Evolutionary conservation across 2,888 invertebrate species (phyloP).

Genomic region (Leptinotarsa tumamoca): DNA sequence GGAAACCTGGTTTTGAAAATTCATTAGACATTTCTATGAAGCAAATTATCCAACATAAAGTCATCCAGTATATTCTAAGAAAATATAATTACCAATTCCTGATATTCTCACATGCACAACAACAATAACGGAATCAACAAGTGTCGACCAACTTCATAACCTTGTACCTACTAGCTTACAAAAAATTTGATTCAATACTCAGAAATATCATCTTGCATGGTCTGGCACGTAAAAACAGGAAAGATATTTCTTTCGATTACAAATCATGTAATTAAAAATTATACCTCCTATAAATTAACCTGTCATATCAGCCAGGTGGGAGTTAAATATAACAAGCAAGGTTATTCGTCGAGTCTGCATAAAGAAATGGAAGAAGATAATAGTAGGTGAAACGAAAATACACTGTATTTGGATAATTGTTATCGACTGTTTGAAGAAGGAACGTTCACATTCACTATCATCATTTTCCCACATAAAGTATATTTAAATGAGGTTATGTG

Average conservation of each 20-base stretch:
- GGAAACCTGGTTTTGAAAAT: too few species aligned
- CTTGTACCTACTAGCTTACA: not conserved
- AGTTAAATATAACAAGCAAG: slow-evolving; percentile 37
- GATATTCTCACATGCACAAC: too few species aligned
- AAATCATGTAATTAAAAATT: slow-evolving; percentile 28
- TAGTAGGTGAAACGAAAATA: not conserved
- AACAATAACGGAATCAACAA: not conserved
- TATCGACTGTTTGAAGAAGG: not conserved
- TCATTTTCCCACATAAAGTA: too few species aligned
- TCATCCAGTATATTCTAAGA: too few species aligned
- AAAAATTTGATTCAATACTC: not conserved
- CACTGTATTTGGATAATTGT: not conserved
- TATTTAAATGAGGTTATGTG: too few species aligned
- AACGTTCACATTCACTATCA: not conserved
- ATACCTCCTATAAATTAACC: slow-evolving; percentile 28
- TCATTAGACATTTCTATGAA: too few species aligned
- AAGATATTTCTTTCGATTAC: slow-evolving; percentile 21
- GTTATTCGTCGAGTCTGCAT: slow-evolving; percentile 26
- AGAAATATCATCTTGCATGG: slow-evolving; percentile 1
- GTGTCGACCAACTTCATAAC: not conserved
- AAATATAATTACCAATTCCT: too few species aligned
- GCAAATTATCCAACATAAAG: too few species aligned
- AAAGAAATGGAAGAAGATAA: slow-evolving; percentile 2
- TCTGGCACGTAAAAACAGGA: not conserved
- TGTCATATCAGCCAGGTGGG: slow-evolving; percentile 35